Conservation (phyloP, 2,113 vertebrate species). For the Melierax canorus region DNA sequence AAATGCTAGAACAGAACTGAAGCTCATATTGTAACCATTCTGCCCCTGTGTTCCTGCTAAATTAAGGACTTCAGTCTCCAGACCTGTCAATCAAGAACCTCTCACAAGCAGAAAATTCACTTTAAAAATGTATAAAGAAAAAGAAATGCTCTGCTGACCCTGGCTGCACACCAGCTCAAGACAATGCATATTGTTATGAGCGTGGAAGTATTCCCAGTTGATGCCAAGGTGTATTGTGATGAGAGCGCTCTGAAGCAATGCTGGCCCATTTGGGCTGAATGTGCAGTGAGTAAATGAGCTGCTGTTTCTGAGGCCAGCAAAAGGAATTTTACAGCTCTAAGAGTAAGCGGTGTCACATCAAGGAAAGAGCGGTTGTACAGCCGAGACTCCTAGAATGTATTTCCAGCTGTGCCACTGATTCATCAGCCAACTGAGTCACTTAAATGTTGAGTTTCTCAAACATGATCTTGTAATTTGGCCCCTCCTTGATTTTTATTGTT, state of each 20-base stretch:
- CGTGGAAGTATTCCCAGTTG: neutral
- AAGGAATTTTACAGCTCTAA: neutral
- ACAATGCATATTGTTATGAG: neutral
- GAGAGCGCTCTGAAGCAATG: neutral
- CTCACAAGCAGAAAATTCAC: neutral
- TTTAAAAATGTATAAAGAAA: neutral
- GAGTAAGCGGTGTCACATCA: neutral
- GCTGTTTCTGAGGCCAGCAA: neutral
- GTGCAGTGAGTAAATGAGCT: neutral
- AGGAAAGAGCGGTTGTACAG: neutral
- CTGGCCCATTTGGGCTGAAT: neutral
- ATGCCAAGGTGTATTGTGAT: neutral
- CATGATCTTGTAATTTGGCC: neutral
- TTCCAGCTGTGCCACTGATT: neutral
- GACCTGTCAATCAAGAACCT: neutral
- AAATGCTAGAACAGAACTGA: neutral
- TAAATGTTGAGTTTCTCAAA: neutral
- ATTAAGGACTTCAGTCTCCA: neutral
- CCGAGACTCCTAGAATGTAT: neutral
- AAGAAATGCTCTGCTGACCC: neutral
- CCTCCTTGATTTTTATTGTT: neutral
- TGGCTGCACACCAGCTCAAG: neutral
- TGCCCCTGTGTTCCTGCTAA: neutral
- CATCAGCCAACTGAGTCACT: neutral
- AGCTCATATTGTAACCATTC: neutral